phyloP scores from a whole-genome alignment of 2,113 vertebrate species.

The Oreochromis niloticus region DNA sequence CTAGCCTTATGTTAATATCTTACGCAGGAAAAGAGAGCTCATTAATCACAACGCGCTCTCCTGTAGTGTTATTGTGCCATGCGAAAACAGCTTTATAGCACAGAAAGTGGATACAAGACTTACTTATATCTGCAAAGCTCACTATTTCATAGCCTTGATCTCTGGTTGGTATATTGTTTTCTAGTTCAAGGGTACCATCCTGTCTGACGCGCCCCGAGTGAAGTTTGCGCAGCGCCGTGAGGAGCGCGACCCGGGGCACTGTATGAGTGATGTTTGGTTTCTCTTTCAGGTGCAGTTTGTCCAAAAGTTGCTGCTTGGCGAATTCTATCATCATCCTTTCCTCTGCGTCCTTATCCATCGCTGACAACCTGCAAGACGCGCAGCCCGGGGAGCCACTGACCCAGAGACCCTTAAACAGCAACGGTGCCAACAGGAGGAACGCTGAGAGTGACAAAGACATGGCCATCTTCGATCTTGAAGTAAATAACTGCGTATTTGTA shows the following conservation, averaged over 20 bases:
- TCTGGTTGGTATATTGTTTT: conserved; percentile 35
- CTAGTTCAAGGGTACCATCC: conserved; percentile 58
- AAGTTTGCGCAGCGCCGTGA: conserved; percentile 80
- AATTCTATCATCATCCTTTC: conserved; percentile 76
- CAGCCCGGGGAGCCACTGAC: conserved; percentile 54
- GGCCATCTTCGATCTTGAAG: background rate
- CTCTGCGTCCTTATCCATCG: conserved; percentile 69
- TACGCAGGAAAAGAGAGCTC: background rate
- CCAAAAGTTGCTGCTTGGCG: conserved; percentile 85
- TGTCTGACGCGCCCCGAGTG: conserved; percentile 67
- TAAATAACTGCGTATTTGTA: conserved; percentile 10
- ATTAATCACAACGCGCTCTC: background rate
- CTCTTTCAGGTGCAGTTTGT: conserved; percentile 83
- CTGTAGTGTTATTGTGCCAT: background rate
- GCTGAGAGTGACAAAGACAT: background rate
- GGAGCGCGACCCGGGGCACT: conserved; percentile 77
- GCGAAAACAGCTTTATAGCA: background rate
- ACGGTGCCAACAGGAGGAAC: conserved; percentile 40
- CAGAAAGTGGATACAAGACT: conserved; percentile 38
- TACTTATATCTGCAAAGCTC: conserved; percentile 90
- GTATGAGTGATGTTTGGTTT: conserved; percentile 81
- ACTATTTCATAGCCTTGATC: conserved; percentile 89
- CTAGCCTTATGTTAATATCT: background rate
- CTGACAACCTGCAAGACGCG: conserved; percentile 67
- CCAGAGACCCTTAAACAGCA: conserved; percentile 29